Evolutionary conservation across 53 echinoderm and acorn worm species (phyloP).

Genomic region (Holothuria leucospilota): DNA sequence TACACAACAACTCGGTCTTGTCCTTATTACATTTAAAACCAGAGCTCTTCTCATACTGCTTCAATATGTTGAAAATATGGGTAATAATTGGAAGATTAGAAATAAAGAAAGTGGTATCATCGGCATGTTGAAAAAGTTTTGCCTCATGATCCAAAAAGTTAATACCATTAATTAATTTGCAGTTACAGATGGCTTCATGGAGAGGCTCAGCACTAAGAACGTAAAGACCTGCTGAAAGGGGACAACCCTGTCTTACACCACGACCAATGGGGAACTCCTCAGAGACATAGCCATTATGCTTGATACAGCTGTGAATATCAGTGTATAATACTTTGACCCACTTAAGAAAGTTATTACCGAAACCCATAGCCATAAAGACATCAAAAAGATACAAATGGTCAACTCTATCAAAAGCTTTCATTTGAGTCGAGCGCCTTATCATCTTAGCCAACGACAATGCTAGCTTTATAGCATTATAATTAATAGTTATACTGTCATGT

Average conservation of each 20-base stretch:
- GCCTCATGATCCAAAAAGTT: neutral
- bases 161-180: constrained; percentile 4
- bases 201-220: constrained; percentile 43
- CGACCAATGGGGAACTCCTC: constrained; percentile 34
- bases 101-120: no score
- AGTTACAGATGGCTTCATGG: constrained; percentile 1
- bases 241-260: constrained; percentile 68
- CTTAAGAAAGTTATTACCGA: constrained; percentile 49
- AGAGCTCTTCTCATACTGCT: constrained; percentile 1
- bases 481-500: no score
- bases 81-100: neutral
- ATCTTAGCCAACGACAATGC: no score
- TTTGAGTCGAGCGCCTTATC: no score
- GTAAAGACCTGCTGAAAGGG: constrained; percentile 41
- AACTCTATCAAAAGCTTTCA: constrained; percentile 71
- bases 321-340: constrained; percentile 63
- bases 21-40: constrained; percentile 46
- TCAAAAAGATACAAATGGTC: constrained; percentile 44
- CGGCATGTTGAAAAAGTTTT: constrained; percentile 16
- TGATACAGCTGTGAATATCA: constrained; percentile 46
- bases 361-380: constrained; percentile 47
- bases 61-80: neutral
- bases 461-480: no score
- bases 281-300: constrained; percentile 48
- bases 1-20: constrained; percentile 32